These are phyloP conservation scores for Andrena praecox DNA, from an alignment of 2,888 invertebrate species.

Conservation along the genomic window DNA sequence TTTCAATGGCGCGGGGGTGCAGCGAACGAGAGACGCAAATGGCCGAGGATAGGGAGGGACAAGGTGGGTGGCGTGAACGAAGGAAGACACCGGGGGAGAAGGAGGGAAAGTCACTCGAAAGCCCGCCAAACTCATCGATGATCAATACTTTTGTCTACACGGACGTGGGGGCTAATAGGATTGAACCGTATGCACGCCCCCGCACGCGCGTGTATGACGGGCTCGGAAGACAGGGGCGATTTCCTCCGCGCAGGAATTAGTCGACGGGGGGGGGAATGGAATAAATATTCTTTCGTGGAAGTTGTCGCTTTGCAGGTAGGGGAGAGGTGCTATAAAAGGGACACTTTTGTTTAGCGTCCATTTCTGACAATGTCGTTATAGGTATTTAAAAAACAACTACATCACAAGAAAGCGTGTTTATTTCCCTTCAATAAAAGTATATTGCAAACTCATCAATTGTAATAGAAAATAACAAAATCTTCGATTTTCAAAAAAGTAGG, in stretches of 20 bases:
- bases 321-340: no score
- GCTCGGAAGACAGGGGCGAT: background rate
- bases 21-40: background rate
- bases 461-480: no score
- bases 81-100: background rate
- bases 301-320: no score
- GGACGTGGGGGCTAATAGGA: constrained; percentile 57
- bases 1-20: constrained; percentile 63
- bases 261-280: background rate
- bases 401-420: no score
- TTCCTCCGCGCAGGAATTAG: background rate
- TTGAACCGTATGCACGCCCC: constrained; percentile 1
- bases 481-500: no score
- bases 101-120: constrained; percentile 20
- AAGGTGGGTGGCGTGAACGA: background rate
- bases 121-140: constrained; percentile 63
- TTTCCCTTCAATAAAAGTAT: no score
- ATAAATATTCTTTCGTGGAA: background rate
- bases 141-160: constrained; percentile 69
- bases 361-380: no score
- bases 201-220: background rate
- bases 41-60: background rate
- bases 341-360: no score
- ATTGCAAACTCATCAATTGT: no score
- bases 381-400: no score